These are phyloP conservation scores for Leptestheria dahalacensis DNA, from an alignment of 1,140 invertebrate genomes.

Conservation along the genomic window DNA sequence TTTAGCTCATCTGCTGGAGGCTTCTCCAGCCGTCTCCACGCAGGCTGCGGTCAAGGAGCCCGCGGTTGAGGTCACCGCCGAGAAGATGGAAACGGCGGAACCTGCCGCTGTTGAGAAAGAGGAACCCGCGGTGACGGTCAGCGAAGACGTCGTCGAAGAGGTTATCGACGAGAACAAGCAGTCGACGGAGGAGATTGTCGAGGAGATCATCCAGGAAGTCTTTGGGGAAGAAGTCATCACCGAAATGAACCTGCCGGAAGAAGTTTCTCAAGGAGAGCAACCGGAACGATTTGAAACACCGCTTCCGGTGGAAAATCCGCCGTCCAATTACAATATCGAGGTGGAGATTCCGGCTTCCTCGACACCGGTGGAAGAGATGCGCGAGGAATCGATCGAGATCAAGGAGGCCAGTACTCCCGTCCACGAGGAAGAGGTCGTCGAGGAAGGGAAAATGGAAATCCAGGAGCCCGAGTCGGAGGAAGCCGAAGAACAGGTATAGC, in stretches of 20 bases:
- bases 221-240: background rate
- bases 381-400: background rate
- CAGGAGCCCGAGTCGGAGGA: slow-evolving; percentile 17
- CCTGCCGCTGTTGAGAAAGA: background rate
- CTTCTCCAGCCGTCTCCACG: too few relatives aligned
- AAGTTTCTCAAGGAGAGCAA: background rate
- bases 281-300: background rate
- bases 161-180: background rate
- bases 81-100: background rate
- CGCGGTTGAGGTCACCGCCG: background rate
- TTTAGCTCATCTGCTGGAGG: slow-evolving; percentile 13
- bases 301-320: background rate
- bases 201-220: background rate
- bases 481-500: too few relatives aligned
- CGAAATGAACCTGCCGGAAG: slow-evolving; percentile 1
- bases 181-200: background rate
- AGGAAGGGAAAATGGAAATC: slow-evolving; percentile 1
- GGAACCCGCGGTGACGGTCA: slow-evolving; percentile 1
- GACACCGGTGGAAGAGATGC: background rate
- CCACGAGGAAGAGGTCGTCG: background rate
- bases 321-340: background rate
- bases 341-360: background rate
- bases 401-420: background rate
- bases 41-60: background rate
- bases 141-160: background rate